Base-by-base conservation (phyloP, 2,113 vertebrate species). In the Platysteira castanea region DNA sequence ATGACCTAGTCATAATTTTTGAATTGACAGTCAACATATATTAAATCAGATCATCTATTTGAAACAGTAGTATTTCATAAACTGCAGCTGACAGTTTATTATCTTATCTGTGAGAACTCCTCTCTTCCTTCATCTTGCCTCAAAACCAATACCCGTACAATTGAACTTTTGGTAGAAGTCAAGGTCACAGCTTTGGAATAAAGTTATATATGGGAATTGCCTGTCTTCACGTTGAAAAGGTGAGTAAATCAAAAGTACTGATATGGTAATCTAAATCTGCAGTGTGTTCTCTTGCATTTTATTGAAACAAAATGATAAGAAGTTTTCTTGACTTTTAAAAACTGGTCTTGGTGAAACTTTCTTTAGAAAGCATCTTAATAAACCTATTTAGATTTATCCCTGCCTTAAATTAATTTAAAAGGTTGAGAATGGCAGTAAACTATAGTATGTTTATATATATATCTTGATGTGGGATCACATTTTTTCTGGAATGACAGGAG, bases 1-100 rank as follows among this genome's bases (percentile, higher is more conserved):
- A 93, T 92, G 84, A 91, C 83, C 74, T 44, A 84, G 92, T 94
- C 94, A 85, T 98, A 98, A 97, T 97, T 97, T 97, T 96, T 95
- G 86, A 95, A 94, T 95, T 65, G 84, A 87, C 84, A 93, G 94
- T 96, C 94, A 95, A 23, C 81, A 76, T 67, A 63, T 88, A 83
- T 93, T 97, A 97, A 97, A 97, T 97, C 96, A 95, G 95, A 94
- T 71, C 60, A 84, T 94, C 91, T 94, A 1, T 97, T 86, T 96
- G 94, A 96, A 97, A 94, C 81, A 78, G 85, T 88, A 91, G 63
- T 96, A 97, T 97, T 97, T 98, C 93, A 97, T 77, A 86, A 95
- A 56, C 82, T 94, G 27, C 78, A 42, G 92, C 86, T 96, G 97
- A 84, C 74, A 96, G 75, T 93, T 97, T 63, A 35, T 96, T 97